Conservation (phyloP, 2,888 invertebrate genomes). For the Eumacrocentrus americanus region DNA sequence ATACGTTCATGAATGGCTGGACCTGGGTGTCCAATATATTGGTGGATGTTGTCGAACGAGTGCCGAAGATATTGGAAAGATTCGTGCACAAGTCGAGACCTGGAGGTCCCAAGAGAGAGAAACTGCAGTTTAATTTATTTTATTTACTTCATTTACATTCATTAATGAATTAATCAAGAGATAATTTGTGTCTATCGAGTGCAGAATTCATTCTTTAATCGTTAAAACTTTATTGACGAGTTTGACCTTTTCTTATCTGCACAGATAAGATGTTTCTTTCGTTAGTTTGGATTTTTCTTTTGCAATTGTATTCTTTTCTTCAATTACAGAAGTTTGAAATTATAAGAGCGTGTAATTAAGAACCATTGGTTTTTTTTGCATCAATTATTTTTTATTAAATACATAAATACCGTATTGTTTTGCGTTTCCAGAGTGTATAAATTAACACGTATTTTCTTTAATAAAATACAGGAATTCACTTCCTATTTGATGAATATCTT, state of each 20-base stretch:
- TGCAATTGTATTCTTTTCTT: too few relatives aligned
- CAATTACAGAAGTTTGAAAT: too few relatives aligned
- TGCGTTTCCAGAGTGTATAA: too few relatives aligned
- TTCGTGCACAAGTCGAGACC: conserved; percentile 69
- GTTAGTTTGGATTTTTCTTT: too few relatives aligned
- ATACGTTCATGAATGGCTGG: conserved; percentile 80
- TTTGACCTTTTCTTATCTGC: too few relatives aligned
- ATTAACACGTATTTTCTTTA: conserved; percentile 23
- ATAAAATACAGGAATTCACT: conserved; percentile 48
- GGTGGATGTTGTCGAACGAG: conserved; percentile 93
- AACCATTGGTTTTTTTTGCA: too few relatives aligned
- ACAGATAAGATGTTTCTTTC: too few relatives aligned
- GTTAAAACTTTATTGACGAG: too few relatives aligned
- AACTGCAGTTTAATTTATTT: conserved; percentile 34
- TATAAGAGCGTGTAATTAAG: not conserved
- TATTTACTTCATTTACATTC: not conserved
- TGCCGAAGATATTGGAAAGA: conserved; percentile 78
- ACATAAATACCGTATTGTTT: too few relatives aligned
- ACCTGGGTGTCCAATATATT: conserved; percentile 80
- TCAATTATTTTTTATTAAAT: conserved; percentile 14
- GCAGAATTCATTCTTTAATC: too few relatives aligned
- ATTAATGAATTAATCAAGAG: too few relatives aligned
- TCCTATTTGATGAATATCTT: conserved; percentile 42
- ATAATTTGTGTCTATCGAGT: too few relatives aligned
- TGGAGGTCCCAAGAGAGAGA: conserved; percentile 53